A percentile compares a stretch with the other conserved stretches of the same genome.
These are phyloP conservation scores for Hyperoplus immaculatus DNA, from an alignment of 2,797 vertebrate species.

Conservation along the genomic window DNA sequence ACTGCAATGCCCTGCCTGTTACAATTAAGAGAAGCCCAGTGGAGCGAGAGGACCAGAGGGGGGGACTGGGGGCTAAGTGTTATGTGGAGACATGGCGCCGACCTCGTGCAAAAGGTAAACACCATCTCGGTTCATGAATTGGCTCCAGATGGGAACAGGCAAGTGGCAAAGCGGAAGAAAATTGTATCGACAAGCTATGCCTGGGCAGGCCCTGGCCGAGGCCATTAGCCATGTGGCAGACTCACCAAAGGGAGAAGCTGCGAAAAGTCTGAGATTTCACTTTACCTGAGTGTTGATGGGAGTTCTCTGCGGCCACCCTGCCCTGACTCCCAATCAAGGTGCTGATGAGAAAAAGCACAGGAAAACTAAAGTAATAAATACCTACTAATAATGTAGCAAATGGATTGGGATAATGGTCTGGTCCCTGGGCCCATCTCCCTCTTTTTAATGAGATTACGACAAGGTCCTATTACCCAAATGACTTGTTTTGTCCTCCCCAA, in stretches of 20 bases:
- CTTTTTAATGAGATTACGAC: slow-evolving; percentile 71
- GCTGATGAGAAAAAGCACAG: slow-evolving; percentile 63
- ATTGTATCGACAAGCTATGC: slow-evolving; percentile 89
- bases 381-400: slow-evolving; percentile 28
- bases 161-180: slow-evolving; percentile 89
- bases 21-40: slow-evolving; percentile 64
- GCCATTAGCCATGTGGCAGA: slow-evolving; percentile 86
- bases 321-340: slow-evolving; percentile 54
- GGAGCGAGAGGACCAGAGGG: slow-evolving; percentile 61
- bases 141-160: slow-evolving; percentile 90
- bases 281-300: slow-evolving; percentile 87
- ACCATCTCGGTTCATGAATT: slow-evolving; percentile 86
- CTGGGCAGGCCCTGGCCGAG: slow-evolving; percentile 82
- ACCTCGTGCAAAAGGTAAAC: slow-evolving; percentile 83
- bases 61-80: slow-evolving; percentile 69
- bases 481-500: slow-evolving; percentile 54
- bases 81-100: slow-evolving; percentile 74
- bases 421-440: slow-evolving; percentile 41
- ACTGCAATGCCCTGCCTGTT: slow-evolving; percentile 70
- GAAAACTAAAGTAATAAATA: slow-evolving; percentile 63
- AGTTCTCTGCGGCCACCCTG: slow-evolving; percentile 39
- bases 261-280: slow-evolving; percentile 87
- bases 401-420: slow-evolving; percentile 50
- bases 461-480: slow-evolving; percentile 63
- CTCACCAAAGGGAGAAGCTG: slow-evolving; percentile 75